These are phyloP conservation scores for Ichneumoninae sp. DNA, from an alignment of 2,888 invertebrate species.

Conservation along the genomic window DNA sequence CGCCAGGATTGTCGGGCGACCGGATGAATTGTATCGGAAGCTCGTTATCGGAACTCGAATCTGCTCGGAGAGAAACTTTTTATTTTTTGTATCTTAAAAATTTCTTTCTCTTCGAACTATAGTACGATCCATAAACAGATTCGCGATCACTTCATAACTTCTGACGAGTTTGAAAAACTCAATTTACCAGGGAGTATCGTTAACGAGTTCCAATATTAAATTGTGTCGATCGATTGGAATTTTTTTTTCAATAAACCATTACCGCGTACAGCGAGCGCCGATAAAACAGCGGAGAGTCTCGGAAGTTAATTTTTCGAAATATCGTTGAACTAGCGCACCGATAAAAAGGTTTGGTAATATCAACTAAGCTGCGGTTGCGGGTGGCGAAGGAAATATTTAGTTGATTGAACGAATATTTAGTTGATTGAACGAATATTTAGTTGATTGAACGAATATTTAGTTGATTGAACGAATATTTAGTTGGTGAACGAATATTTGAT, in stretches of 20 bases:
- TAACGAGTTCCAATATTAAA: neutral
- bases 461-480: no score
- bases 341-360: no score
- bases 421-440: no score
- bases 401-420: no score
- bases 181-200: conserved; percentile 1
- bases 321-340: neutral
- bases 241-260: neutral
- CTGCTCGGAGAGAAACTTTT: neutral
- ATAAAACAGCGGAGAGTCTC: neutral
- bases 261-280: neutral
- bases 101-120: conserved; percentile 1
- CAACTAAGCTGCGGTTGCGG: no score
- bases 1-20: conserved; percentile 1
- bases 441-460: no score
- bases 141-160: neutral
- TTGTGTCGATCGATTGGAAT: conserved; percentile 3
- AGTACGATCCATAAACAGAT: conserved; percentile 6
- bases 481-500: no score
- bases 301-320: neutral
- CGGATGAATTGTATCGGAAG: conserved; percentile 30
- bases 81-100: neutral
- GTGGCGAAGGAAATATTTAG: no score
- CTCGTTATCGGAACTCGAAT: conserved; percentile 28
- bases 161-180: conserved; percentile 18